These are phyloP conservation scores for Emmelina monodactyla DNA, from an alignment of 2,888 invertebrate species.

Conservation along the genomic window DNA sequence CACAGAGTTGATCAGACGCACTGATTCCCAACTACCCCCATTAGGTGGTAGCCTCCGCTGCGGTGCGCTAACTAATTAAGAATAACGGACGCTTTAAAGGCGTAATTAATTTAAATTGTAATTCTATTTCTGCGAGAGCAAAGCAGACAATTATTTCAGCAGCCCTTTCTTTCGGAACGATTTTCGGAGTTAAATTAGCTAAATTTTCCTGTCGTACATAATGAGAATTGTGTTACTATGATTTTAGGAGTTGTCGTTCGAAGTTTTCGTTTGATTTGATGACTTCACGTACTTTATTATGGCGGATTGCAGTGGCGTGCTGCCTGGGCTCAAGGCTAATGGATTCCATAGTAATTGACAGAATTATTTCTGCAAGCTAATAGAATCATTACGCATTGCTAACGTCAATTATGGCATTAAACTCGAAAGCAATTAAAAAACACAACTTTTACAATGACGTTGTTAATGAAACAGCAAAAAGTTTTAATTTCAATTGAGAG, in stretches of 20 bases:
- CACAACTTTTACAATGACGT: too few species aligned
- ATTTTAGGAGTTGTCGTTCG: too few species aligned
- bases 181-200: conserved; percentile 60
- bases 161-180: conserved; percentile 62
- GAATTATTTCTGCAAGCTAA: too few species aligned
- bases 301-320: too few species aligned
- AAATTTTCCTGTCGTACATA: conserved; percentile 55
- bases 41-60: conserved; percentile 64
- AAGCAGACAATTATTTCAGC: conserved; percentile 65
- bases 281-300: too few species aligned
- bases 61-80: conserved; percentile 67
- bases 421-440: too few species aligned
- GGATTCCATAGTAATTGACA: too few species aligned
- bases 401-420: too few species aligned
- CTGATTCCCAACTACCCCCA: conserved; percentile 67
- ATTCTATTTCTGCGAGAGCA: conserved; percentile 65
- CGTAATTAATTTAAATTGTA: conserved; percentile 68
- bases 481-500: neutral
- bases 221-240: too few species aligned
- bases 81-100: conserved; percentile 67
- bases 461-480: neutral
- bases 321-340: too few species aligned
- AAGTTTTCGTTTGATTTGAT: too few species aligned
- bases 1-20: conserved; percentile 68
- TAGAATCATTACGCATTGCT: too few species aligned